Conservation (phyloP, 2,888 invertebrate species). For the Lasioglossum figueresi region DNA sequence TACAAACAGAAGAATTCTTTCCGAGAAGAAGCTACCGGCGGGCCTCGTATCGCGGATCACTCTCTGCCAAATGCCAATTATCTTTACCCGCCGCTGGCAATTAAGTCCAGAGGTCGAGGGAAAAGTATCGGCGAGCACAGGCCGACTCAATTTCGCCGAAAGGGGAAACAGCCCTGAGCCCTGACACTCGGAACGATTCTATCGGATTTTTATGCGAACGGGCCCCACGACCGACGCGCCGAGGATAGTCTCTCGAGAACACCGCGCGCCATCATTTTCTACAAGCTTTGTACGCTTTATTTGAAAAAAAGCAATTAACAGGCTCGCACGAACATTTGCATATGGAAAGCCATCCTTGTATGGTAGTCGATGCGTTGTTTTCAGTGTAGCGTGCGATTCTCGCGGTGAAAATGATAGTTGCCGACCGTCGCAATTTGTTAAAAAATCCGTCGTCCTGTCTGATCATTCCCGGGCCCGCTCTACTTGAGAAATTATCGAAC, state of each 20-base stretch:
- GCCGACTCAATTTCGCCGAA: slow-evolving; percentile 47
- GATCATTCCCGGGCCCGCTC: neutral
- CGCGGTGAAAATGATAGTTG: neutral
- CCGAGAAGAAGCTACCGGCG: slow-evolving; percentile 69
- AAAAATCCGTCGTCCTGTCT: neutral
- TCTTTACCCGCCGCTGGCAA: slow-evolving; percentile 67
- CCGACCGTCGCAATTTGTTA: neutral
- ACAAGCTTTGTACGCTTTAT: neutral
- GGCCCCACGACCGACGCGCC: neutral
- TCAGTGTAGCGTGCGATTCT: neutral
- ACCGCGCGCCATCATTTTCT: neutral
- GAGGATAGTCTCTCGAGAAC: neutral
- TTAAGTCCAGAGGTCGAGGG: slow-evolving; percentile 55
- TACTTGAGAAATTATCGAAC: neutral
- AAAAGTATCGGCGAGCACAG: slow-evolving; percentile 50
- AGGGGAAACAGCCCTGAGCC: slow-evolving; percentile 30
- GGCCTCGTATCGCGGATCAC: slow-evolving; percentile 72
- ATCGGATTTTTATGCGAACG: slow-evolving; percentile 19
- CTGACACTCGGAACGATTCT: slow-evolving; percentile 8
- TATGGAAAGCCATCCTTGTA: neutral
- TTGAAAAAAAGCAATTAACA: neutral
- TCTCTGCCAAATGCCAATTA: slow-evolving; percentile 75
- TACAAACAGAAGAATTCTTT: slow-evolving; percentile 71
- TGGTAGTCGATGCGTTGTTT: neutral
- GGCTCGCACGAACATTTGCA: neutral